A percentile compares a stretch with the other conserved stretches of the same genome.
These are phyloP conservation scores for Beris morrisii DNA, from an alignment of 2,888 invertebrate genomes.

Conservation along the genomic window DNA sequence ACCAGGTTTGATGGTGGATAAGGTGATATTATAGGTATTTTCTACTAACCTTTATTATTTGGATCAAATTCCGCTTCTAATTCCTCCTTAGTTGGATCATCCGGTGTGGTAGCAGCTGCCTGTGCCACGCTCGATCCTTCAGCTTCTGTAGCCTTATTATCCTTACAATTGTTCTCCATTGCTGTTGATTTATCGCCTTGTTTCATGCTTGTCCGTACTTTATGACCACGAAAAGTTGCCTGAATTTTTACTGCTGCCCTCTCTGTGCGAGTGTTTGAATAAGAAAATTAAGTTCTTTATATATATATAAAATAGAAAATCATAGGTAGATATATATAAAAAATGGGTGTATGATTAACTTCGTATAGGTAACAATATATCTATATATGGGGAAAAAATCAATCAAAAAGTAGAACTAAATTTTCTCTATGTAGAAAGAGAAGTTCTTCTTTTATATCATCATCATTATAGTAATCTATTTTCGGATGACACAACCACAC, in stretches of 20 bases:
- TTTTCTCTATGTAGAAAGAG: too few relatives aligned
- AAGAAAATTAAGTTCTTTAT: constrained; percentile 19
- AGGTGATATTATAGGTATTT: too few relatives aligned
- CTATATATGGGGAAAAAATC: too few relatives aligned
- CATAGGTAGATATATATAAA: too few relatives aligned
- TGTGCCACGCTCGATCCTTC: background rate
- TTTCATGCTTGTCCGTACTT: constrained; percentile 76
- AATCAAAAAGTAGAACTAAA: too few relatives aligned
- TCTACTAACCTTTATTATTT: constrained; percentile 72
- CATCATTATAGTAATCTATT: too few relatives aligned
- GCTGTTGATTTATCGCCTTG: constrained; percentile 58
- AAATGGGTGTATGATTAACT: too few relatives aligned
- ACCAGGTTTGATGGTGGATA: too few relatives aligned
- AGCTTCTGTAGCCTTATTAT: constrained; percentile 28
- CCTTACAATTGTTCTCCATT: constrained; percentile 26
- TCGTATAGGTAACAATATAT: too few relatives aligned
- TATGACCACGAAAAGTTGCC: constrained; percentile 82
- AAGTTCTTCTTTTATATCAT: too few relatives aligned
- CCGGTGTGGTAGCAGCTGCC: constrained; percentile 39
- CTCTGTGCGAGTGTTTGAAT: constrained; percentile 43
- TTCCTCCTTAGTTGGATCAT: constrained; percentile 69
- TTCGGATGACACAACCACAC: too few relatives aligned
- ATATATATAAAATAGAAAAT: constrained; percentile 8
- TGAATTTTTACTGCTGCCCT: constrained; percentile 86
- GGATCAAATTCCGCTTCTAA: constrained; percentile 77